These are phyloP conservation scores for Leptoclinus maculatus DNA, from an alignment of 2,797 vertebrate genomes.

Conservation along the genomic window DNA sequence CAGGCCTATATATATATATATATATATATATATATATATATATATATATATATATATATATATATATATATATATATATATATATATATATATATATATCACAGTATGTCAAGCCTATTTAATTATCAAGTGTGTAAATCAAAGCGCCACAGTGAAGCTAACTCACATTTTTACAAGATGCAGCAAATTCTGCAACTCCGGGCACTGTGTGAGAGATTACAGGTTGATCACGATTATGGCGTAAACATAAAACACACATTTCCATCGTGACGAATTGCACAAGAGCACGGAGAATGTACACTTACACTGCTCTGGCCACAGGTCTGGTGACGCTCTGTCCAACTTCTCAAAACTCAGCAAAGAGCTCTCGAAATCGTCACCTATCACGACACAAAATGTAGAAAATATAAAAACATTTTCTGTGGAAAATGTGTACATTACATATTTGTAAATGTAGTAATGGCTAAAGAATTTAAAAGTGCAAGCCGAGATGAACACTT, in stretches of 20 bases:
- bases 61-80: background rate
- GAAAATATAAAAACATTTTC: background rate
- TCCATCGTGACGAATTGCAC: background rate
- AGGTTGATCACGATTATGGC: slow-evolving; percentile 28
- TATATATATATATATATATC: background rate
- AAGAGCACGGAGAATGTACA: slow-evolving; percentile 22
- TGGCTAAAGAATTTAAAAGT: background rate
- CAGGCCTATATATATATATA: background rate
- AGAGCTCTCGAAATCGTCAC: slow-evolving; percentile 93
- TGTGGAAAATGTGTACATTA: background rate
- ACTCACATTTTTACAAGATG: slow-evolving; percentile 98
- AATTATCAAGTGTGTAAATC: slow-evolving; percentile 40
- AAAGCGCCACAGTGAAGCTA: slow-evolving; percentile 12
- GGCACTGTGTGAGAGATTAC: slow-evolving; percentile 86
- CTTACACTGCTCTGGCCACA: slow-evolving; percentile 98
- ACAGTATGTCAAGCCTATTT: slow-evolving; percentile 16
- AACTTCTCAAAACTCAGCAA: slow-evolving; percentile 97
- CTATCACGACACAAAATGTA: slow-evolving; percentile 67
- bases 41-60: too few relatives aligned
- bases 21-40: too few relatives aligned
- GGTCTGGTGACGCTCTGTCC: slow-evolving; percentile 95
- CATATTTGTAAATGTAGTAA: background rate
- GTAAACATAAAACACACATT: slow-evolving; percentile 2
- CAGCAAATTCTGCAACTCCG: slow-evolving; percentile 97
- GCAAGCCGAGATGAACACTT: background rate